Percentiles rank a stretch among this genome's conserved stretches.
Evolutionary conservation across 2,888 invertebrate genomes (phyloP).

Genomic region (Melinopterus prodromus): DNA sequence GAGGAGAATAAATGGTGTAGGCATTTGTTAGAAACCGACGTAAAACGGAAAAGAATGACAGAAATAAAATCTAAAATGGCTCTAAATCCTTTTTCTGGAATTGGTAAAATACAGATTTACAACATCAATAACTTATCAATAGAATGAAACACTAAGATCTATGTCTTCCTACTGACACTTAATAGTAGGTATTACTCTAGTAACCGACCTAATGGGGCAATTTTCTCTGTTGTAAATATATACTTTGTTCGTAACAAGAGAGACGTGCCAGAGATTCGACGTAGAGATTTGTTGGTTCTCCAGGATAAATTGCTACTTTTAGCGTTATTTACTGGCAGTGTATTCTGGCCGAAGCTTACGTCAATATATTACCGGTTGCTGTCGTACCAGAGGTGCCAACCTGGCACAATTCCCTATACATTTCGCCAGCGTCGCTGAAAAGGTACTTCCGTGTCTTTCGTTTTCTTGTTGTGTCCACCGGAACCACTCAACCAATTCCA

Average conservation of each 20-base stretch:
- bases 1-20: no score
- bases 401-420: background rate
- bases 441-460: background rate
- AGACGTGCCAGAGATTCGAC: constrained; percentile 4
- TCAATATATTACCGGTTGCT: background rate
- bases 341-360: background rate
- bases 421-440: background rate
- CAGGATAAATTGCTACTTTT: background rate
- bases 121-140: no score
- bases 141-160: background rate
- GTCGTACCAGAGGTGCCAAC: background rate
- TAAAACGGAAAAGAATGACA: no score
- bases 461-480: background rate
- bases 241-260: background rate
- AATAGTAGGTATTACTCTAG: background rate
- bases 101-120: no score
- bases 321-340: background rate
- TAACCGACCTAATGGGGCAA: background rate
- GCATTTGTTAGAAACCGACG: no score
- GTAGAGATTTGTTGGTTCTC: background rate
- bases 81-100: no score
- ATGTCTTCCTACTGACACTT: background rate
- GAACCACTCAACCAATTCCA: background rate
- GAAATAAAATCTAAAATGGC: no score
- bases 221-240: background rate